Base-by-base conservation (phyloP, 2,888 invertebrate species). In the Phyllotreta striolata region DNA sequence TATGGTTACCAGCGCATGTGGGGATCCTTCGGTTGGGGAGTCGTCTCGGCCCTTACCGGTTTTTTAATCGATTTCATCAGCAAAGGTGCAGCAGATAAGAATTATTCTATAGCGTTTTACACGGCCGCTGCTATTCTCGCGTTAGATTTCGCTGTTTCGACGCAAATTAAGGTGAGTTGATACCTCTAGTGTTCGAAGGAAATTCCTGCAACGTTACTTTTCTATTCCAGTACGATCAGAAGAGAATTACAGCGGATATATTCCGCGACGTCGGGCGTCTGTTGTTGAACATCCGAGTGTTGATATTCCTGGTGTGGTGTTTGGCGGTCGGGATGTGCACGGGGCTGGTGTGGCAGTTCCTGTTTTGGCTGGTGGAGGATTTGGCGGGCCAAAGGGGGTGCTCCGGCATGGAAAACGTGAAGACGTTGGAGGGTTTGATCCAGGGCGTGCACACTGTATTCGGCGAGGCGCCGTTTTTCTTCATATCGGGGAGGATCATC, bases 1-100 rank as follows among this genome's bases (percentile, higher is more conserved):
- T 96, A 93, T 79, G 96, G 96, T 0, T 88, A 89, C 71, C 96
- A 96, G 78, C 85, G 95, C 46, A 83, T 95, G 65, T 96, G 91
- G 89, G 95, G 96, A 0, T 91, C 95, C 0, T 84, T 96, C 1
- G 96, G 95, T 0, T 94, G 92, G 89, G 95, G 95, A 12, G 80
- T 90, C 55, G 87, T 93, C 73, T 89, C 92, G 0, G 83, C 93
- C 34, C 76, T 92, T 10, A 86, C 92, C 1, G 95, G 95, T 0
- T 83, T 88, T n/a, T 82, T 95, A 1, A 91, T 94, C 10, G 95
- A 95, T 76, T 74, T 84, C 24, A 85, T 89, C 72, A 93, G 92
- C 61, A 82, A 84, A n/a, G 88, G 88, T 3, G 78, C 83, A 52
- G 77, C 83, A 0, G 82, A 85, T 55, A 93, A 93, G 79, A 86